Conservation (phyloP, 2,113 vertebrate genomes). For the Onychorhynchus coronatus region DNA sequence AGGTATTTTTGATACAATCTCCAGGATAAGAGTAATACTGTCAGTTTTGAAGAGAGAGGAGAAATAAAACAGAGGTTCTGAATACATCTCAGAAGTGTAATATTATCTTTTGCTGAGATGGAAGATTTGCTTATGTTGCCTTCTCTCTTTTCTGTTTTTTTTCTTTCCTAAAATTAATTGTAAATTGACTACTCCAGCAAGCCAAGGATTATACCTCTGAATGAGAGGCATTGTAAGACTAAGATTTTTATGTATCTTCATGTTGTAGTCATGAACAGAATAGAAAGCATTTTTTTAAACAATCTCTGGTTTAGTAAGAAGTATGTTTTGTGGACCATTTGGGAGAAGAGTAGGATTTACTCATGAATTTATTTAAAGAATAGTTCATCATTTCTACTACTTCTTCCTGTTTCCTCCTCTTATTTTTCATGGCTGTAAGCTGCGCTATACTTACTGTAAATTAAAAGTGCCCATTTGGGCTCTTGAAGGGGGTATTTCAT, state of each 20-base stretch:
- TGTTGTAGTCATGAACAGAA: background rate
- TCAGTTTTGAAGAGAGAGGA: background rate
- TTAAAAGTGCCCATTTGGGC: background rate
- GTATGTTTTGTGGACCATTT: background rate
- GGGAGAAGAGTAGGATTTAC: background rate
- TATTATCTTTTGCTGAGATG: background rate
- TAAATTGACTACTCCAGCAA: background rate
- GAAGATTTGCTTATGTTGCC: background rate
- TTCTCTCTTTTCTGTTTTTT: background rate
- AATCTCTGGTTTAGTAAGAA: background rate
- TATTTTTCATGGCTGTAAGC: background rate
- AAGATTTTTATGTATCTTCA: background rate
- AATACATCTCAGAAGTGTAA: background rate
- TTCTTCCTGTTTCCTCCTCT: background rate
- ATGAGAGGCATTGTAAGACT: background rate
- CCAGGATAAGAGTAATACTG: background rate
- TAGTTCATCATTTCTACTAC: background rate
- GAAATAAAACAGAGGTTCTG: background rate
- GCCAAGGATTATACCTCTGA: background rate
- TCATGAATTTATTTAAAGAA: background rate
- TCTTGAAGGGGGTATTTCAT: background rate
- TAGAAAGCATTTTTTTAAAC: background rate
- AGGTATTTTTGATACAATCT: background rate
- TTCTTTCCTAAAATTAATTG: background rate
- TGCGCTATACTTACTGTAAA: background rate